Conservation (phyloP, 2,113 vertebrate species). For the Rafetus swinhoei region DNA sequence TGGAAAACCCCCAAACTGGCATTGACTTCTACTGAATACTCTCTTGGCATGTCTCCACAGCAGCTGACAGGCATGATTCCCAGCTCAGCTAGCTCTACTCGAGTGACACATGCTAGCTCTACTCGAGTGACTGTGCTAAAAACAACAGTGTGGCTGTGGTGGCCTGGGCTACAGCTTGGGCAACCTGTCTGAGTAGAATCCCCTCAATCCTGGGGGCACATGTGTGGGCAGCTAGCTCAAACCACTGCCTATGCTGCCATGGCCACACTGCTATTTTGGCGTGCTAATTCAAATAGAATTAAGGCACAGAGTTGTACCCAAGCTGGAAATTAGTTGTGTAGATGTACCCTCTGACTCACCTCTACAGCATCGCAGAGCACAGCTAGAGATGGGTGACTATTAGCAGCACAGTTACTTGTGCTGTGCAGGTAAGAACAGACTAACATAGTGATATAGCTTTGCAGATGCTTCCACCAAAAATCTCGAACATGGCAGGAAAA, state of each 20-base stretch:
- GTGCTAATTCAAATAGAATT: not conserved
- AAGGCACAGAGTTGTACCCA: not conserved
- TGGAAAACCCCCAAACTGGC: not conserved
- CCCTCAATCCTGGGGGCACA: not conserved
- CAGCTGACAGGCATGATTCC: not conserved
- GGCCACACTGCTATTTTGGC: not conserved
- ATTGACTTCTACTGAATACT: not conserved
- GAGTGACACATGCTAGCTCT: not conserved
- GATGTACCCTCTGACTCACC: not conserved
- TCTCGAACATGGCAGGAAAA: too few species aligned
- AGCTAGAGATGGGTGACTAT: not conserved
- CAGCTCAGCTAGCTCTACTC: not conserved
- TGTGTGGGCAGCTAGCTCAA: not conserved
- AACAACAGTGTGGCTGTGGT: not conserved
- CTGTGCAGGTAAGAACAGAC: not conserved
- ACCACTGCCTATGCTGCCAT: not conserved
- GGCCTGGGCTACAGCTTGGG: too few species aligned
- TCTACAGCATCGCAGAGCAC: not conserved
- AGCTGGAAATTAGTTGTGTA: not conserved
- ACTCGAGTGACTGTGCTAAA: not conserved
- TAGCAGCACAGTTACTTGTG: not conserved
- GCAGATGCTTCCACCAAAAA: too few species aligned
- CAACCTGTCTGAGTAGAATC: too few species aligned
- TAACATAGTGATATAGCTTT: not conserved
- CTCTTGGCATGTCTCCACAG: not conserved